A percentile compares a stretch with the other conserved stretches of the same genome.
phyloP scores from a whole-genome alignment of 30 jellyfish, hydroid and myxozoan genomes.

The Turritopsis rubra region DNA sequence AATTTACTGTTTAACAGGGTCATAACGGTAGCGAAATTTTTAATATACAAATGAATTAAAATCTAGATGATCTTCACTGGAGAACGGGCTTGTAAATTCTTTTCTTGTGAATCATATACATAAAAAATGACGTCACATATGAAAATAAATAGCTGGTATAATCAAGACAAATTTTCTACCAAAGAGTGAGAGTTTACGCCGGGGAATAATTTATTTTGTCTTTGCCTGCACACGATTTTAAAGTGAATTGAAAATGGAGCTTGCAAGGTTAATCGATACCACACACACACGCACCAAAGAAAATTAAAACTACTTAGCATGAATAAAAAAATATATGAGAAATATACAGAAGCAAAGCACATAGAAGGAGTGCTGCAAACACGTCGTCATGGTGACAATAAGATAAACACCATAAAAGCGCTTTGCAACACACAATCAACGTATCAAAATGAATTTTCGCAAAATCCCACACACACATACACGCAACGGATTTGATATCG shows the following conservation, averaged over 20 bases:
- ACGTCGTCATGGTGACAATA: background rate
- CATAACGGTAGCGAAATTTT: background rate
- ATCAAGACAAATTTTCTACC: background rate
- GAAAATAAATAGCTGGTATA: background rate
- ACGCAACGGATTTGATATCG: background rate
- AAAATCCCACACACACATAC: background rate
- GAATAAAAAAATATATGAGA: background rate
- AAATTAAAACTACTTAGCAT: no score
- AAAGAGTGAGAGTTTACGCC: no score
- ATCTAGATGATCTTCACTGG: background rate
- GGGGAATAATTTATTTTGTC: background rate
- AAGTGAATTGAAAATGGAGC: background rate
- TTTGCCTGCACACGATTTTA: background rate
- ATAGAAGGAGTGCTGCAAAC: background rate
- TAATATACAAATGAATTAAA: no score
- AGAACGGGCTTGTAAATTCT: background rate
- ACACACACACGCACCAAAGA: background rate
- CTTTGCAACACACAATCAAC: background rate
- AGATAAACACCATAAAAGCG: background rate
- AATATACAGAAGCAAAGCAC: background rate
- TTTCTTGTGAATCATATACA: background rate
- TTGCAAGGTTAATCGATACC: background rate
- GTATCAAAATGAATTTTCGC: background rate
- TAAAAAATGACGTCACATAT: background rate
- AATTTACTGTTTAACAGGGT: no score